Evolutionary conservation across 1,140 invertebrate genomes (phyloP), one percentile per base, ranked within the genome.

Genomic region (Agrilus planipennis): DNA sequence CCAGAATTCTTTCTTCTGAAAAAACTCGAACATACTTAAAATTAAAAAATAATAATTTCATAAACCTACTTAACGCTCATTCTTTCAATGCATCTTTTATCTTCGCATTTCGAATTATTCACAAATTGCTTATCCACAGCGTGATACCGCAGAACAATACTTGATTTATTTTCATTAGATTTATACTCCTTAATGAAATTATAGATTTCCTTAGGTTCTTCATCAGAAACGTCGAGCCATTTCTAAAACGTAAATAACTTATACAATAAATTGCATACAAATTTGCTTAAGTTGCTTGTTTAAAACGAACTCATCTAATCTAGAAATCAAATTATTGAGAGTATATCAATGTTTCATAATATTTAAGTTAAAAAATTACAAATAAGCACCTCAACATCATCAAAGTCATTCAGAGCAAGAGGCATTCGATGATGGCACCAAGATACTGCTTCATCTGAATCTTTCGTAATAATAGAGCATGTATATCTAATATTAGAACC

Each of bases 391-490:
- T 74, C 58, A 46, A 84, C 69, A 62, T 82, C 72, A 57, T 81
- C 64, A 19, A 80, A 72, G 31, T 67, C 75, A 19, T 76, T 71
- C 15, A 89, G 61, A 52, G 88, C 74, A 20, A 82, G 76, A 37
- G 86, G 86, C 72, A 82, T 81, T 55, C 86, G 70, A 52, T 87
- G 73, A 68, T 90, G 85, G 31, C 88, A 62, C 75, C 76, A 81
- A 20, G 71, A 69, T 31, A 88, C 60, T 10, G 75, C 71, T 16
- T 71, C 54, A 40, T 80, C 80, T 2, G 84, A 76, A 32, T 80
- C 77, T 64, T 78, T 81, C 20, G 86, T 90, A 25, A 89, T 77
- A 4, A 89, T 63, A 23, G 79, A 73, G 58, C 84, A 89, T 47
- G 79, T 81, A 50, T 81, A 83, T 15, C 15, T 32, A 11, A 15